Conservation (phyloP, 2,113 vertebrate genomes). For the Tringa solitaria region DNA sequence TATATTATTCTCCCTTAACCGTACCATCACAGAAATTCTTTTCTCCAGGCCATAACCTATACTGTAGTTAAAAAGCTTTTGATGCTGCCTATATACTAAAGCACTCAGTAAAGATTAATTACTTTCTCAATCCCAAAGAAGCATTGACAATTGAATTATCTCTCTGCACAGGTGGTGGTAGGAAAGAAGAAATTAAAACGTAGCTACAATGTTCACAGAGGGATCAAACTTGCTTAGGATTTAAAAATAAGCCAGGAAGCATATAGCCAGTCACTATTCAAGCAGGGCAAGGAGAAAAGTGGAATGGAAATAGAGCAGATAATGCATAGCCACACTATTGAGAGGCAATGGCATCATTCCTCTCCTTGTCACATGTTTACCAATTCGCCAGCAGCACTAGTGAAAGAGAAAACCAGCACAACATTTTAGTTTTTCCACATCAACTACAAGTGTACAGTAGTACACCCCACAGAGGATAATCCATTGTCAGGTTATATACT, state of each 20-base stretch:
- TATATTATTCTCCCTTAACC: not conserved
- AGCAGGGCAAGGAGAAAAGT: not conserved
- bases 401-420: not conserved
- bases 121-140: not conserved
- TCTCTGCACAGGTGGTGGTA: not conserved
- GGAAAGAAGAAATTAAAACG: not conserved
- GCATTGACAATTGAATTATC: not conserved
- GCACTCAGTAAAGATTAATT: not conserved
- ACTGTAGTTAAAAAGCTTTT: not conserved
- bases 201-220: not conserved
- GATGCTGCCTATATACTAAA: not conserved
- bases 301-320: not conserved
- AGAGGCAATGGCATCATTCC: not conserved
- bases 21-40: not conserved
- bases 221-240: not conserved
- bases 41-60: not conserved
- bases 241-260: not conserved
- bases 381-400: not conserved
- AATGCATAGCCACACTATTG: not conserved
- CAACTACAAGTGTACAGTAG: not conserved
- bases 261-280: not conserved
- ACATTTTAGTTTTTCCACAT: not conserved
- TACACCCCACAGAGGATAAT: not conserved
- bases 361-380: not conserved
- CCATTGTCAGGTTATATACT: not conserved